Conservation (phyloP, 2,113 vertebrate species). For the Pelusios castaneus region DNA sequence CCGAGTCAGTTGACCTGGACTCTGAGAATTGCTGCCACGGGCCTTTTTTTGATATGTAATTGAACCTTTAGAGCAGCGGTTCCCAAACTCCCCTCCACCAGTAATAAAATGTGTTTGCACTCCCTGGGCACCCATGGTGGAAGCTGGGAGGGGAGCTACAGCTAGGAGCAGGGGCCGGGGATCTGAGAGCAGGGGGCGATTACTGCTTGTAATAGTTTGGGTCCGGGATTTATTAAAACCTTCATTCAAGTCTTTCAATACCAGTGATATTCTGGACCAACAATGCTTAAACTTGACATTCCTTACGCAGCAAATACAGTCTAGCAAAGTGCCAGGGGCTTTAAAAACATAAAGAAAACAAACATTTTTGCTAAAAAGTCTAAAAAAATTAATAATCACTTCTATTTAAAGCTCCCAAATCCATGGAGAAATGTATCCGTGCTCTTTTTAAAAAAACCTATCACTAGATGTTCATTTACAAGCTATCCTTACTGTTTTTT, state of each 20-base stretch:
- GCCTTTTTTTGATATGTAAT: too few relatives aligned
- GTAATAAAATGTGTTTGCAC: too few relatives aligned
- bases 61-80: too few relatives aligned
- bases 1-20: too few relatives aligned
- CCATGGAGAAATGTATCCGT: accelerated
- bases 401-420: not conserved
- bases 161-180: too few relatives aligned
- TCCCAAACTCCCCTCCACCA: too few relatives aligned
- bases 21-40: too few relatives aligned
- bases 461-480: not conserved
- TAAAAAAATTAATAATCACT: not conserved
- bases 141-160: too few relatives aligned
- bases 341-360: not conserved
- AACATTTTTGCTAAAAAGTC: not conserved
- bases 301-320: not conserved
- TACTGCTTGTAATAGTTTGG: not conserved
- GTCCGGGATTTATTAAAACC: not conserved
- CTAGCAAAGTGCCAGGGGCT: not conserved
- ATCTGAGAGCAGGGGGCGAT: too few relatives aligned
- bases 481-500: not conserved
- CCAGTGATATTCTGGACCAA: not conserved
- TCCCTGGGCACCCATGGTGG: too few relatives aligned
- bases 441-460: not conserved
- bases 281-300: not conserved
- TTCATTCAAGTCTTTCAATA: not conserved